phyloP scores from a whole-genome alignment of 2,113 vertebrate genomes.

The Myocastor coypus region DNA sequence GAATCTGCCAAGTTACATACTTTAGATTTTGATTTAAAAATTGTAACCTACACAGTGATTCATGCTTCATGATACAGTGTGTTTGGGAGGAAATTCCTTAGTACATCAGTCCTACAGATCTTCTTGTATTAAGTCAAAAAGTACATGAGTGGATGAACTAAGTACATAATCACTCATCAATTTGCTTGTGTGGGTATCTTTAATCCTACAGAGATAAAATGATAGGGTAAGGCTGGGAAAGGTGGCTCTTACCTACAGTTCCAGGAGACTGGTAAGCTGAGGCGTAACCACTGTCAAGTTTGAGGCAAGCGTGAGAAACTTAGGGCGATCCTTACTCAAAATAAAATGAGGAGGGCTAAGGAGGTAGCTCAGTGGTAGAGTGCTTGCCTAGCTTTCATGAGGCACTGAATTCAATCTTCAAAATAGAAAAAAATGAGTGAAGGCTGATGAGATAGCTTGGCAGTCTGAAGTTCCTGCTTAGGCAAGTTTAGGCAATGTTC shows the following conservation, averaged over 20 bases:
- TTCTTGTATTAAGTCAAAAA: neutral
- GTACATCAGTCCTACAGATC: neutral
- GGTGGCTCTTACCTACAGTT: neutral
- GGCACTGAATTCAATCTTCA: neutral
- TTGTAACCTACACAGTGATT: neutral
- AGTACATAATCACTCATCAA: neutral
- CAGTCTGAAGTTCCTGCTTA: no score
- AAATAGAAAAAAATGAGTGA: neutral
- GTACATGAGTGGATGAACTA: neutral
- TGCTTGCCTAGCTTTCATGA: neutral
- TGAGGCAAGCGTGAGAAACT: neutral
- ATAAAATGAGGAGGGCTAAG: neutral
- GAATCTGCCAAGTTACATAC: neutral
- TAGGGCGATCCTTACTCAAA: neutral
- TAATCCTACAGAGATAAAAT: neutral
- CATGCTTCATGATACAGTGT: accelerated
- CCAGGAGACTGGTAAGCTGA: neutral
- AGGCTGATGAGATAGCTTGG: no score
- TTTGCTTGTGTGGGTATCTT: neutral
- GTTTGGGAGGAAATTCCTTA: neutral
- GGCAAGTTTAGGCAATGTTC: no score
- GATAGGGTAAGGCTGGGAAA: neutral
- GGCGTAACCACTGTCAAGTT: neutral
- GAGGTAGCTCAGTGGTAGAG: neutral
- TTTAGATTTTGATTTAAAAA: neutral